Evolutionary conservation across 2,113 vertebrate genomes (phyloP).

Genomic region (Mustelus asterias): DNA sequence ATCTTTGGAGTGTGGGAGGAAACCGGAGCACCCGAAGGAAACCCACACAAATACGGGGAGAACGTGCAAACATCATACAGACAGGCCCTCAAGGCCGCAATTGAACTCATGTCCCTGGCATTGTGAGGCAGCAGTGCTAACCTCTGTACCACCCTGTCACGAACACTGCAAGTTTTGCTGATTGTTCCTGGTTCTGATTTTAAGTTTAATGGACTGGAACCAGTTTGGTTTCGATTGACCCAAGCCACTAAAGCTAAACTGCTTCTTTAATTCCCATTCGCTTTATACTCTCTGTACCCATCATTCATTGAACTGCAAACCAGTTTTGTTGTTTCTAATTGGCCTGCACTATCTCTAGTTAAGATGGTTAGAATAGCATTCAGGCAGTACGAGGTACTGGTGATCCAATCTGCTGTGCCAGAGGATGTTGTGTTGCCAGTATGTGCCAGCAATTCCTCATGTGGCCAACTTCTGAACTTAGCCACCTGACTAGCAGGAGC

Average conservation of each 20-base stretch:
- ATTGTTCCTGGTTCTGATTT: slow-evolving; percentile 1
- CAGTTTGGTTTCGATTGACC: background rate
- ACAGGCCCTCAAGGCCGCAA: too few relatives aligned
- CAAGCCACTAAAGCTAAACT: background rate
- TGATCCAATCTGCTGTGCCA: background rate
- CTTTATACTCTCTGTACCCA: background rate
- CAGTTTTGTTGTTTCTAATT: background rate
- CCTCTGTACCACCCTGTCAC: too few relatives aligned
- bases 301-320: background rate
- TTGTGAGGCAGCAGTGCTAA: too few relatives aligned
- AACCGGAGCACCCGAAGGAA: too few relatives aligned
- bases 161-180: background rate
- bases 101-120: too few relatives aligned
- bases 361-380: background rate
- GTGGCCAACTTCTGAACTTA: background rate
- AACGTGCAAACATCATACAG: too few relatives aligned
- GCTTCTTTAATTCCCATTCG: background rate
- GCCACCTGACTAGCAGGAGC: background rate
- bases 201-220: background rate
- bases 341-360: background rate
- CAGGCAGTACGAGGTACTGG: too few relatives aligned
- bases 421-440: background rate
- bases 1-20: too few relatives aligned
- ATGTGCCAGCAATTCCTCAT: background rate
- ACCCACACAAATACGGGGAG: too few relatives aligned